Conservation (phyloP, 2,113 vertebrate species). For the Colinus virginianus region DNA sequence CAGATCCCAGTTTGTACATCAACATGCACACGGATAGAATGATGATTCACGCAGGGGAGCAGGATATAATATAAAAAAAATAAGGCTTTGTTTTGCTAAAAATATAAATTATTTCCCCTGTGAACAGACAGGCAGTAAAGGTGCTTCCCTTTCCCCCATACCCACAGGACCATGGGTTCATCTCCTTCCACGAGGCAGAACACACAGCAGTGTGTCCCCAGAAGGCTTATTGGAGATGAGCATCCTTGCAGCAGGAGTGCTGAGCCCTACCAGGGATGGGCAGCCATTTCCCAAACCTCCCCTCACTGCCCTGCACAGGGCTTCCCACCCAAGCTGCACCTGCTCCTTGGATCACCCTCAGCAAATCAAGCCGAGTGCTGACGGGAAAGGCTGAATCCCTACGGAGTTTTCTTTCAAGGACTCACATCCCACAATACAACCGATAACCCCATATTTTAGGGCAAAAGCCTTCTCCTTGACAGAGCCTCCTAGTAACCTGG, state of each 20-base stretch:
- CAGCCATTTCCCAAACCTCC: rapidly evolving
- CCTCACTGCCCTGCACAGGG: background rate
- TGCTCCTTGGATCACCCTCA: background rate
- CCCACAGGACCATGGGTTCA: background rate
- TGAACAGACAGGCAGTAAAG: background rate
- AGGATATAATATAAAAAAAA: background rate
- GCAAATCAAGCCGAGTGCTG: background rate
- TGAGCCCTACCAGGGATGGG: background rate
- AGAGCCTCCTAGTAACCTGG: constrained; percentile 5
- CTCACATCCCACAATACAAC: background rate
- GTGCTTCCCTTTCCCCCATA: background rate
- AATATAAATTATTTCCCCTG: background rate
- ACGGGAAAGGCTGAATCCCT: background rate
- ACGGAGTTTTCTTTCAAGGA: background rate
- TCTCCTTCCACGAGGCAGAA: background rate
- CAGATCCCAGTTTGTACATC: background rate
- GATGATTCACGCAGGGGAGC: background rate
- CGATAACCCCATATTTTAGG: background rate
- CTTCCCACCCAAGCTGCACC: background rate
- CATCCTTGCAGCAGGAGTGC: background rate
- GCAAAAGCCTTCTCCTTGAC: background rate
- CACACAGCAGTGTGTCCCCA: background rate
- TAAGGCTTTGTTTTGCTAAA: background rate
- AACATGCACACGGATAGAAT: background rate
- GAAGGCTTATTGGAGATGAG: background rate